These are phyloP conservation scores for Poecilia latipinna DNA, from an alignment of 2,113 vertebrate species.

Conservation along the genomic window DNA sequence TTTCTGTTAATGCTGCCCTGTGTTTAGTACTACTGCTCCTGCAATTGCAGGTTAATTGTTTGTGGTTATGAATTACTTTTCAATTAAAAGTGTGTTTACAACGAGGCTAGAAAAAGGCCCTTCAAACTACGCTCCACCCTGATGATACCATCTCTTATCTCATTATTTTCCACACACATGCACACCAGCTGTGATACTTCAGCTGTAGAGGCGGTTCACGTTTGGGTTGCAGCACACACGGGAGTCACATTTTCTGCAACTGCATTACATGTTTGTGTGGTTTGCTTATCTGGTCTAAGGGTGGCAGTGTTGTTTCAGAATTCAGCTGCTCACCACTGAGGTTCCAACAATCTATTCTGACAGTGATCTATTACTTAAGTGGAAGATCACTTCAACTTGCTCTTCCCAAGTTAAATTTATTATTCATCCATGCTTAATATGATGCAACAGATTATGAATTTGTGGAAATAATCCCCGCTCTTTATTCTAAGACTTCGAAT, in stretches of 20 bases:
- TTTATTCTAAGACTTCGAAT: not conserved
- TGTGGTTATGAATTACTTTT: not conserved
- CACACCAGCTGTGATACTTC: not conserved
- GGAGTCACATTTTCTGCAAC: not conserved
- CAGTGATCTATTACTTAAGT: conserved; percentile 8
- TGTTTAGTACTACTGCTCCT: not conserved
- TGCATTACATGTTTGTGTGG: conserved; percentile 21
- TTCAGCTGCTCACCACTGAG: conserved; percentile 18
- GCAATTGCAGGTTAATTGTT: not conserved
- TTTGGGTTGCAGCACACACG: not conserved
- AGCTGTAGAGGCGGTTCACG: not conserved
- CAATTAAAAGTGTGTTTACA: not conserved
- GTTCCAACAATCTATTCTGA: not conserved
- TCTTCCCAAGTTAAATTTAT: not conserved
- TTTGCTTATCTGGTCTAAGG: conserved; percentile 68
- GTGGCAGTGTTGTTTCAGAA: conserved; percentile 81
- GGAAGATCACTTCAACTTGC: conserved; percentile 14
- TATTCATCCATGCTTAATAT: not conserved
- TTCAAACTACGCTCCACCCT: not conserved
- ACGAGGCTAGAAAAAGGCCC: not conserved
- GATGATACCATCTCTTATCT: not conserved
- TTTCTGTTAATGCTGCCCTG: not conserved
- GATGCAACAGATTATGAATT: not conserved
- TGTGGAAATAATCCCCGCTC: not conserved
- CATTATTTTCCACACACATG: not conserved